Evolutionary conservation across 2,113 vertebrate genomes (phyloP).

Genomic region (Hemicordylus capensis): DNA sequence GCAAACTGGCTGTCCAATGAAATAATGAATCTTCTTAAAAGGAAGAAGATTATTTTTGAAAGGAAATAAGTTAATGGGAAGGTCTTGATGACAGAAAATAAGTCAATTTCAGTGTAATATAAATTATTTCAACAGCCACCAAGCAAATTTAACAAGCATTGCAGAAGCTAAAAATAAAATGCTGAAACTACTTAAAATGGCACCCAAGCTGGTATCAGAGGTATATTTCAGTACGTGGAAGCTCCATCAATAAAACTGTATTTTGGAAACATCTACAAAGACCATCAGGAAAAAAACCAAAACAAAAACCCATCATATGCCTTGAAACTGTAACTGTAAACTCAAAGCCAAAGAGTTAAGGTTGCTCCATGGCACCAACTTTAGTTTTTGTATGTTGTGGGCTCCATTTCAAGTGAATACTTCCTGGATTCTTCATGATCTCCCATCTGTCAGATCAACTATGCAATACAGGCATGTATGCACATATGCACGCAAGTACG

Average conservation of each 20-base stretch:
- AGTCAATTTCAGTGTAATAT: constrained; percentile 44
- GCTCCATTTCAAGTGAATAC: not conserved
- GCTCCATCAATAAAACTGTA: constrained; percentile 36
- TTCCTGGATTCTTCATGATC: constrained; percentile 10
- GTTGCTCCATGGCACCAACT: constrained; percentile 8
- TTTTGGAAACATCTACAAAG: constrained; percentile 34
- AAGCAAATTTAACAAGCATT: constrained; percentile 31
- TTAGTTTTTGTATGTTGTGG: not conserved
- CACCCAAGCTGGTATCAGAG: constrained; percentile 18
- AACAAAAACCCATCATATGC: no score
- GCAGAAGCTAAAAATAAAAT: constrained; percentile 50
- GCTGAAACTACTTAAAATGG: constrained; percentile 49
- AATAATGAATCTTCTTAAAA: constrained; percentile 25
- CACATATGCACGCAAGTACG: no score
- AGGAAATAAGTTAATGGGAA: constrained; percentile 16
- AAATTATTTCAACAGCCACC: constrained; percentile 32
- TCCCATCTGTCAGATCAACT: no score
- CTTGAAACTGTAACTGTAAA: constrained; percentile 26
- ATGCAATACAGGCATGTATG: no score
- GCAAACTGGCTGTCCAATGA: constrained; percentile 14
- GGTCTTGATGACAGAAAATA: constrained; percentile 35
- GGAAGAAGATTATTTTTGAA: constrained; percentile 28
- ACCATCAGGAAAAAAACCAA: constrained; percentile 28
- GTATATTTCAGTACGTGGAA: constrained; percentile 35
- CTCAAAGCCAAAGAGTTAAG: not conserved